Evolutionary conservation across 2,888 invertebrate genomes (phyloP).

Genomic region (Venustoraphidia nigricollis): DNA sequence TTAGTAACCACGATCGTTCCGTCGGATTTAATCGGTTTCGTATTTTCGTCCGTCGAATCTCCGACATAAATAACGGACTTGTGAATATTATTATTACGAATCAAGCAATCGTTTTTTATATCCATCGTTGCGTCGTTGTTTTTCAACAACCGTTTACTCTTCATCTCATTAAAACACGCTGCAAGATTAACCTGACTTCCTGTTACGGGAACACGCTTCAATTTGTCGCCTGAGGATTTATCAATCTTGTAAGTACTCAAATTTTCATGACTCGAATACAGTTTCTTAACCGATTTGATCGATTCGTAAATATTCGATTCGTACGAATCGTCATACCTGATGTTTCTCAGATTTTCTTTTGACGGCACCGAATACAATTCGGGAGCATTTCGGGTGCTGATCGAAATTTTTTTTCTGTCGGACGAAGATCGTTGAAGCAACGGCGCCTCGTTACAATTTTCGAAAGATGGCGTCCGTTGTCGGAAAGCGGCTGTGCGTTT

Average conservation of each 20-base stretch:
- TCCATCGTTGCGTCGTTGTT: slow-evolving; percentile 29
- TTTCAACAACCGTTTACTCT: slow-evolving; percentile 14
- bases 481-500: slow-evolving; percentile 4
- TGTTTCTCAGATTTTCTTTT: not conserved
- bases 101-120: not conserved
- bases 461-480: not conserved
- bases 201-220: not conserved
- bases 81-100: slow-evolving; percentile 15
- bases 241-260: not conserved
- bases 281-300: slow-evolving; percentile 2
- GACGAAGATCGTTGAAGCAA: not conserved
- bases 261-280: slow-evolving; percentile 3
- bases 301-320: slow-evolving; percentile 4
- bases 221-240: not conserved
- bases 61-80: slow-evolving; percentile 26
- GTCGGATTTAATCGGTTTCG: not conserved
- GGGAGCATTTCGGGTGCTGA: not conserved
- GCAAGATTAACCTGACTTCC: slow-evolving; percentile 17
- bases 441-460: not conserved
- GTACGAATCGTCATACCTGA: not conserved
- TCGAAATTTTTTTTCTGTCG: not conserved
- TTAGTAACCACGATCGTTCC: no score
- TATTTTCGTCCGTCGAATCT: slow-evolving; percentile 7
- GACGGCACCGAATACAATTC: slow-evolving; percentile 4
- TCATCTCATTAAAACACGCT: slow-evolving; percentile 33